Base-by-base conservation (phyloP, 2,888 invertebrate species). In the Lasioglossum lativentre region DNA sequence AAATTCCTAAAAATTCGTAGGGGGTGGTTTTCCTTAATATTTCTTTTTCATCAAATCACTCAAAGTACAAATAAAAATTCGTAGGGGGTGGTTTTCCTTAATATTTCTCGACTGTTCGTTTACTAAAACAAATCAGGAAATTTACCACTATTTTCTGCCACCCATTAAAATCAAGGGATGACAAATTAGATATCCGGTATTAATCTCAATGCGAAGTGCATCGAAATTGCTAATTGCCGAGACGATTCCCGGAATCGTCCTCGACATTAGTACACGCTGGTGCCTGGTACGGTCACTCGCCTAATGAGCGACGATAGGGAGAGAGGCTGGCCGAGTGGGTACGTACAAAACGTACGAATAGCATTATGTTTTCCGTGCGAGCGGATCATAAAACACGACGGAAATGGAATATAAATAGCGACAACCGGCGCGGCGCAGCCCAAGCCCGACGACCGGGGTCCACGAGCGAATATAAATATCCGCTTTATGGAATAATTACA, bases 401-500 rank as follows among this genome's bases (percentile, higher is more conserved):
- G 56, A 52, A 76, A 70, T 34, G 74, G 72, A 77, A 52, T 52
- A 75, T 66, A 52, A 74, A 75, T 52, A 78, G 68, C 30, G 56
- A 16, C 47, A 45, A 80, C 30, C 59, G 59, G 59, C 8, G 52
- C 19, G 52, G 23, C 23, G 52, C 14, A 14, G 45, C 34, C n/a
- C n/a, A n/a, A n/a, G n/a, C n/a, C n/a, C n/a, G 34, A 3, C 66
- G 40, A 10, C 30, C 45, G n/a, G n/a, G 76, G 56, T 23, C n/a
- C 19, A n/a, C 45, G 38, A 40, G 34, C 76, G 79, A 63, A 19
- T 80, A 73, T 72, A 76, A 79, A 82, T 78, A 85, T 34, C 72
- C 78, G 38, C 14, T 66, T 82, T 12, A 42, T 38, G 74, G 74
- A 83, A 83, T 88, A 88, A 88, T 88, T 80, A 52, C 27, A 52